Percentiles rank a stretch among this genome's conserved stretches.
Evolutionary conservation across 1,140 invertebrate genomes (phyloP).

Genomic region (Bicyclus anynana): DNA sequence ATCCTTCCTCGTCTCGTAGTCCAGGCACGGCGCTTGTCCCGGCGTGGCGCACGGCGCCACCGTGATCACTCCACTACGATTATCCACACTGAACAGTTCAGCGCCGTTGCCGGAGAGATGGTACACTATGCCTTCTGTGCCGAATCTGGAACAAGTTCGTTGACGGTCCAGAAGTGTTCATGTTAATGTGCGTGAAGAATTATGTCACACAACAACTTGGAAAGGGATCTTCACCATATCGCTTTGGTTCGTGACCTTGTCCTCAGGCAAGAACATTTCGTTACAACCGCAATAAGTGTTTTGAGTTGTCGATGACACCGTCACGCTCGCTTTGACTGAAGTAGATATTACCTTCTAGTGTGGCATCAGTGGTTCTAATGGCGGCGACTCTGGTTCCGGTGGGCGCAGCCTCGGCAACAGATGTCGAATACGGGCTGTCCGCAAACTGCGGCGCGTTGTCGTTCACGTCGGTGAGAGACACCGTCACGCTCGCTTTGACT

Average conservation of each 20-base stretch:
- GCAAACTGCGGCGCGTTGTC: slow-evolving; percentile 92
- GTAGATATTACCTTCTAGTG: slow-evolving; percentile 84
- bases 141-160: slow-evolving; percentile 70
- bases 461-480: slow-evolving; percentile 91
- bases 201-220: too few relatives aligned
- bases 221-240: too few relatives aligned
- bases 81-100: slow-evolving; percentile 89
- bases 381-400: slow-evolving; percentile 84
- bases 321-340: slow-evolving; percentile 94
- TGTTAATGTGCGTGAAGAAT: too few relatives aligned
- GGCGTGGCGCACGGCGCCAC: slow-evolving; percentile 86
- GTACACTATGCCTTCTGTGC: slow-evolving; percentile 90
- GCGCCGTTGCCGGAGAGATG: slow-evolving; percentile 89
- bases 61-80: slow-evolving; percentile 87
- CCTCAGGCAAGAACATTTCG: too few relatives aligned
- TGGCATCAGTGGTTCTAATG: slow-evolving; percentile 91
- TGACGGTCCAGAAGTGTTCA: too few relatives aligned
- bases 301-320: too few relatives aligned
- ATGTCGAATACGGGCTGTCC: slow-evolving; percentile 84
- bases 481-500: slow-evolving; percentile 92
- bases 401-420: slow-evolving; percentile 84
- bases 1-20: slow-evolving; percentile 89
- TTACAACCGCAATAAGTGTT: too few relatives aligned
- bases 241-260: too few relatives aligned
- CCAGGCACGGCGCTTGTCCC: slow-evolving; percentile 84